Percentiles rank a stretch among this genome's conserved stretches.
These are phyloP conservation scores for Salvelinus sp. DNA, from an alignment of 2,113 vertebrate species.

Conservation along the genomic window DNA sequence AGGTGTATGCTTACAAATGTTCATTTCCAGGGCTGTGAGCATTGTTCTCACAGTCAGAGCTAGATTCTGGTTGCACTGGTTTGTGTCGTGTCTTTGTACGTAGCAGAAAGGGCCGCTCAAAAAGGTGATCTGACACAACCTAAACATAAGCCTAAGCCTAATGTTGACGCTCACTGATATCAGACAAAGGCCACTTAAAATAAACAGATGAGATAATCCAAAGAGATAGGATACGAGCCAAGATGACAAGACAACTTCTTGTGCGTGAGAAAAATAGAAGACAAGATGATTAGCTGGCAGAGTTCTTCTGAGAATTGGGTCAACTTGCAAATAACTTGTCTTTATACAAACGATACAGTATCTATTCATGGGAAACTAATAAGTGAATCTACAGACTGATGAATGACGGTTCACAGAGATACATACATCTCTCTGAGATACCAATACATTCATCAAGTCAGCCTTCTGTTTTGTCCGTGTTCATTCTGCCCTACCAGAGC, in stretches of 20 bases:
- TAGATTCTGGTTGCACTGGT: conserved; percentile 46
- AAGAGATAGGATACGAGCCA: neutral
- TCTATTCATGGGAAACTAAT: neutral
- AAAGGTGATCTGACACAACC: neutral
- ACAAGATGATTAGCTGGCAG: neutral
- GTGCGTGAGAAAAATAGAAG: too few species aligned
- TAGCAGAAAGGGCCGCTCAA: neutral
- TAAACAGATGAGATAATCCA: neutral
- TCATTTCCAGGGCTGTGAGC: neutral
- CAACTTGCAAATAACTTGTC: neutral
- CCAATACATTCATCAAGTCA: neutral
- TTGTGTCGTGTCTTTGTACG: conserved; percentile 19
- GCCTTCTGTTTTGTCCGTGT: neutral
- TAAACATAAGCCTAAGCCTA: neutral
- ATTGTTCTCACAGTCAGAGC: neutral
- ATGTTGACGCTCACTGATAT: neutral
- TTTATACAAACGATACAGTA: neutral
- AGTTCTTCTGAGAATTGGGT: neutral
- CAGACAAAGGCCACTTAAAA: neutral
- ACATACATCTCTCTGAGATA: neutral
- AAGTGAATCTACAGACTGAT: neutral
- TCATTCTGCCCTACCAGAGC: neutral
- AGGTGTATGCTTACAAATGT: neutral
- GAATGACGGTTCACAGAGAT: neutral
- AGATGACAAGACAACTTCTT: neutral